Percentiles rank a stretch among this genome's conserved stretches.
These are phyloP conservation scores for Odobenus rosmarus DNA, from an alignment of 2,113 vertebrate species.

Conservation along the genomic window DNA sequence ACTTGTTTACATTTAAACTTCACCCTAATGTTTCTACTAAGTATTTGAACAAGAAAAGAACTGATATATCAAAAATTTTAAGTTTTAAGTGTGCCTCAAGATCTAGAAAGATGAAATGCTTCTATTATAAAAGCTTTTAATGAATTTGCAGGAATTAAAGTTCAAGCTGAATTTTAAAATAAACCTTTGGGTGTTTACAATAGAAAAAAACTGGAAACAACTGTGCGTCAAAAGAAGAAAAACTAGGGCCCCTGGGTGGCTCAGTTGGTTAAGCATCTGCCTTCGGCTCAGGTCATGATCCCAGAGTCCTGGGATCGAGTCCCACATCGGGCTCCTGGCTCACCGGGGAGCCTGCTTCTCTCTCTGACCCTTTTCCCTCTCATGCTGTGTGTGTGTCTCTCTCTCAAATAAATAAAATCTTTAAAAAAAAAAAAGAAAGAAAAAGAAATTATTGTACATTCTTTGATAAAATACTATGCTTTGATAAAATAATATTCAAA, in stretches of 20 bases:
- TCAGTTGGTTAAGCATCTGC: too few species aligned
- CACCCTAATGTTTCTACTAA: background rate
- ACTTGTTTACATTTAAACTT: background rate
- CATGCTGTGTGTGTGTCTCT: too few species aligned
- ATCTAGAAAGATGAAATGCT: background rate
- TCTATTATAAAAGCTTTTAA: conserved; percentile 18
- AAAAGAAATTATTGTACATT: background rate
- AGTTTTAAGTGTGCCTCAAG: conserved; percentile 25
- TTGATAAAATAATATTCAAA: background rate
- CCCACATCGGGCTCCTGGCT: too few species aligned
- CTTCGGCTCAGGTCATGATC: too few species aligned
- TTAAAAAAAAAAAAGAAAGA: too few species aligned
- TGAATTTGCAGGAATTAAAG: background rate
- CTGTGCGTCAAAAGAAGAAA: background rate
- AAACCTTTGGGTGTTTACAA: background rate
- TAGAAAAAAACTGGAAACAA: background rate
- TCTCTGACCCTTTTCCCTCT: too few species aligned
- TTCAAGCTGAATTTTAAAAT: conserved; percentile 44
- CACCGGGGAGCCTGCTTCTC: too few species aligned
- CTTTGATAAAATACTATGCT: background rate
- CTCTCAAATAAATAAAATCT: too few species aligned
- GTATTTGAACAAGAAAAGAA: background rate
- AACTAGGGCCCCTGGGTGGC: background rate
- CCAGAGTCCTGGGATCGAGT: too few species aligned
- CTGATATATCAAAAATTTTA: background rate